Evolutionary conservation across 2,888 invertebrate species (phyloP), one percentile per base, ranked within the genome.

Genomic region (Pyrrhia umbra): DNA sequence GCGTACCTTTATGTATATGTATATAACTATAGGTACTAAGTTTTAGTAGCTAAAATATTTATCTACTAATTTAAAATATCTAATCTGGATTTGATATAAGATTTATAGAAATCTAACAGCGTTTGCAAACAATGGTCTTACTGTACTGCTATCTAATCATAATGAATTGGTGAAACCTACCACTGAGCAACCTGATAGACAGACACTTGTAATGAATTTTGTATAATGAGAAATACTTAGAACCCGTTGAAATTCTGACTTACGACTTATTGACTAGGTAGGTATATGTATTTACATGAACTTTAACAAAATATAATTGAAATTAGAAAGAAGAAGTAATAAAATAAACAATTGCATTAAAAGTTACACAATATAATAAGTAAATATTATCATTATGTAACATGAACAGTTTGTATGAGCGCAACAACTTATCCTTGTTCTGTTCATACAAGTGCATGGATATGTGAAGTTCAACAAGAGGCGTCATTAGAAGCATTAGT

Each of bases 381-480:
- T 16, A 30, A 13, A 1, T n/a, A 8, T 6, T n/a, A 15, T 42
- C 34, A 58, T n/a, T 18, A 63, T 2, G 30, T 50, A 30, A 25
- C n/a, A 39, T 45, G 50, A 58, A 30, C 15, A 18, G 16, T 37
- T 20, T 13, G 10, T 30, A 39, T 25, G 25, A 25, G 2, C 34
- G 23, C 20, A 23, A 27, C 47, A 18, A 23, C 3, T 8, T 27
- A 15, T 21, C 49, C 64, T 72, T n/a, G n/a, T n/a, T 66, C 56
- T 73, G 37, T 16, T 27, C 20, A 2, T 2, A 39, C 37, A 51
- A 50, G 15, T 16, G 13, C 21, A 13, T 30, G 39, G 39, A 65
- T 65, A 66, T 23, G 45, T 65, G 42, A 30, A 27, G 47, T 40
- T 37, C 30, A 57, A 37, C 25, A 52, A 30, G 56, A 46, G 13